Evolutionary conservation across 2,888 invertebrate species (phyloP), one percentile per base, ranked within the genome.

Genomic region (Mythimna ferrago): DNA sequence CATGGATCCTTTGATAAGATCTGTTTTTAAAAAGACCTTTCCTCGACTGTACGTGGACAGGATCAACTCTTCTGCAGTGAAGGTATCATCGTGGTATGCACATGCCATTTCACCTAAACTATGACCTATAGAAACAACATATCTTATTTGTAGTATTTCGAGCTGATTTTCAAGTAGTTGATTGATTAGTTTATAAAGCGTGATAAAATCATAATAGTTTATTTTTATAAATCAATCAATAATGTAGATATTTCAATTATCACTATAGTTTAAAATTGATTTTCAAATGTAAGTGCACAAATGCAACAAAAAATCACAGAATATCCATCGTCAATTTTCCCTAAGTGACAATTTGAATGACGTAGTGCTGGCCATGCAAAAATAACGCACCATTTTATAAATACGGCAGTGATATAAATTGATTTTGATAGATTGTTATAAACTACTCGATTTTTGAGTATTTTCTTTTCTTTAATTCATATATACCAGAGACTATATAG

Each of bases 61-160:
- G 57, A 99, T 97, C 93, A 98, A 97, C 92, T 99, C 98, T 89
- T 98, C 98, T 2, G 97, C 97, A 0, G 98, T 98, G 71, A 99
- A 97, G 63, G 98, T 98, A 2, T 98, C 89, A 41, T 94, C 94
- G 3, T 91, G 92, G 74, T 94, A 94, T 0, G 92, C 93, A 73
- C 94, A 93, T 97, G 98, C 98, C 62, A 99, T 95, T 93, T 99
- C 99, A 51, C 99, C 99, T 0, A 98, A 98, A 80, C 94, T 94
- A 84, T 93, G 94, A 57, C 94, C 93, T 92, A 63, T n/a, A 6
- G 6, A 58, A 58, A 26, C 6, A 51, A 51, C 16, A 14, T 14
- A 16, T 14, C 41, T 41, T 41, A 9, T 10, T 10, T 10, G 2
- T 10, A 9, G 41, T 10, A 2, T 10, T 41, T 10, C 10, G 10